Conservation (phyloP, 2,888 invertebrate species). For the Physocephala rufipes region DNA sequence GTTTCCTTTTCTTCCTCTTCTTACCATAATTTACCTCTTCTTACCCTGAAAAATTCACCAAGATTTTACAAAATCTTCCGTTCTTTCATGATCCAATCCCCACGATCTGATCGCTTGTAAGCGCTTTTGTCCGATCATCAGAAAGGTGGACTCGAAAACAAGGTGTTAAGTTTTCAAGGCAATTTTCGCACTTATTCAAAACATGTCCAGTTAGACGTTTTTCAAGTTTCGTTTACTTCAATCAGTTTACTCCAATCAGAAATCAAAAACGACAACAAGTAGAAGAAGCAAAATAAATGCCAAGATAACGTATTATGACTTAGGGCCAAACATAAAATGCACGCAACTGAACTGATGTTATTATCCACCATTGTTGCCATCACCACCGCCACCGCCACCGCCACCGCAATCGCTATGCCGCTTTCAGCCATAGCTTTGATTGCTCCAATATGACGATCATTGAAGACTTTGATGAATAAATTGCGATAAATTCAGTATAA, state of each 20-base stretch:
- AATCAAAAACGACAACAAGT: conserved; percentile 15
- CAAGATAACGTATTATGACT: conserved; percentile 27
- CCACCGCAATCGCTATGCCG: background rate
- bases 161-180: conserved; percentile 26
- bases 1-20: no score
- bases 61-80: no score
- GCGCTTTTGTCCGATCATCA: background rate
- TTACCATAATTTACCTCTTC: no score
- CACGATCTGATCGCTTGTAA: no score
- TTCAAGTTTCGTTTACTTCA: no score
- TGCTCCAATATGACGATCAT: conserved; percentile 22
- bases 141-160: background rate
- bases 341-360: background rate
- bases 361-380: no score
- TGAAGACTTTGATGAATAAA: conserved; percentile 18
- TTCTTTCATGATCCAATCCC: no score
- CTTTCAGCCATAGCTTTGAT: background rate
- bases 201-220: background rate
- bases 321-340: conserved; percentile 21
- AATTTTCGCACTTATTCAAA: conserved; percentile 28
- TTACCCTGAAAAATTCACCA: no score
- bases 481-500: conserved; percentile 19
- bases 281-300: conserved; percentile 14
- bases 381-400: no score
- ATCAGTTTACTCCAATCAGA: background rate